Base-by-base conservation (phyloP, 2,113 vertebrate genomes). In the Nannobrachium achirus region DNA sequence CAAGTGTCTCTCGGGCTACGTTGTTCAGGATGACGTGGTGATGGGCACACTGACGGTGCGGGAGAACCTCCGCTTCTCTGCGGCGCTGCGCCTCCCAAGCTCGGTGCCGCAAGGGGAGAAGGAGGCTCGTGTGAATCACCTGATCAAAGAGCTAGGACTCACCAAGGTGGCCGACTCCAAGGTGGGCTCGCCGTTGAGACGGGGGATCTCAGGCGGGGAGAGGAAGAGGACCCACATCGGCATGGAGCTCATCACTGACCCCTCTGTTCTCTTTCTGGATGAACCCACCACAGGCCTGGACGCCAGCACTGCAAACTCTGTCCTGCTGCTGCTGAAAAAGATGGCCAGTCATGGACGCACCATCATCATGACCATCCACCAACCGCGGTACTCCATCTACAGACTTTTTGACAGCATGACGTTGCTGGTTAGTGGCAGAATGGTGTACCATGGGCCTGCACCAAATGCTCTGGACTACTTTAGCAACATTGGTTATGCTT, bases 231-330 rank as follows among this genome's bases (percentile, higher is more conserved):
- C 95, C 6, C 97, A 73, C 79, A 98, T 99, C 8, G 98, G 95
- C 1, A 98, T 98, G 96, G 98, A 99, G 84, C 87, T 99, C 33
- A 97, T 99, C 69, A 97, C 90, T 0, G 94, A 99, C 69, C 97
- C 98, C 2, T 81, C 93, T 0, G 90, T 99, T 62, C 88, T 99
- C 20, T 99, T 99, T 80, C 84, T 99, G 87, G 98, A 99, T 63
- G 97, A 99, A 66, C 97, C 98, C 13, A 99, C 98, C 8, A 96
- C 95, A 0, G 97, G 97, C 0, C 83, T 99, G n/a, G 98, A 99
- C 39, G 92, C 96, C 4, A 96, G 95, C 86, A 99, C 98, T 0
- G 96, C 97, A 7, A 96, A 95, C 2, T 95, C 96, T 15, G 98
- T 98, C 13, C 91, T 99, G 3, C 78, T 94, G 72, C 86, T 99